A percentile compares a stretch with the other conserved stretches of the same genome.
These are phyloP conservation scores for Fundulus diaphanus DNA, from an alignment of 2,797 vertebrate genomes.

Conservation along the genomic window DNA sequence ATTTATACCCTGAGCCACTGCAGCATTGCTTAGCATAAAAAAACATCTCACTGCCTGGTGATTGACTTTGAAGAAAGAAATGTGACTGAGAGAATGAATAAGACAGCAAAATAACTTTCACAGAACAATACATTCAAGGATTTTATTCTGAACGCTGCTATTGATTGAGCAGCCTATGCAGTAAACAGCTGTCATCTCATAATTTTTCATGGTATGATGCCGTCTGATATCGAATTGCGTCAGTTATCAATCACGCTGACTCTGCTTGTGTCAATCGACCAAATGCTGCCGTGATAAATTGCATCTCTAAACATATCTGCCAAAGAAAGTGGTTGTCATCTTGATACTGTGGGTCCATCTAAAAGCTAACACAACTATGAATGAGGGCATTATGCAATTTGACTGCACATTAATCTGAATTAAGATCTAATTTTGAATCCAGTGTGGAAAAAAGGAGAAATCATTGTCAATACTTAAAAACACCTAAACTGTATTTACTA, in stretches of 20 bases:
- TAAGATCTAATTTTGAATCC: conserved; percentile 15
- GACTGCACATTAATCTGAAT: conserved; percentile 21
- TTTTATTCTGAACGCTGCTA: conserved; percentile 24
- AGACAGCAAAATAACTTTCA: conserved; percentile 14
- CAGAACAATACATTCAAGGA: conserved; percentile 1
- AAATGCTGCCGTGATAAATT: conserved; percentile 51
- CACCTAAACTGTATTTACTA: neutral
- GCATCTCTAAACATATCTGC: conserved; percentile 46
- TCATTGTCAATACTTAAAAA: conserved; percentile 11
- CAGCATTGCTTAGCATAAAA: conserved; percentile 8
- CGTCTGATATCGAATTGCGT: conserved; percentile 38
- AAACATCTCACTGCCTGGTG: conserved; percentile 16
- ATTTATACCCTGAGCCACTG: conserved; percentile 42
- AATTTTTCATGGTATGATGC: conserved; percentile 22
- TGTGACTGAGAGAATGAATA: conserved; percentile 10
- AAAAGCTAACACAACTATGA: conserved; percentile 18
- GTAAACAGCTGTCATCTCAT: conserved; percentile 32
- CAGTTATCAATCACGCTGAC: conserved; percentile 73
- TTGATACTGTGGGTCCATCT: conserved; percentile 39
- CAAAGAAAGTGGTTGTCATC: conserved; percentile 41
- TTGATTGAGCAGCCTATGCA: conserved; percentile 14
- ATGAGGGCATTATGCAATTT: conserved; percentile 9
- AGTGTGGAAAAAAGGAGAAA: neutral
- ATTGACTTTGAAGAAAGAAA: conserved; percentile 15
- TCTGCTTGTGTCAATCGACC: conserved; percentile 42